A percentile compares a stretch with the other conserved stretches of the same genome.
Evolutionary conservation across 2,797 vertebrate species (phyloP).

Genomic region (Neosilurus mollespiculum): DNA sequence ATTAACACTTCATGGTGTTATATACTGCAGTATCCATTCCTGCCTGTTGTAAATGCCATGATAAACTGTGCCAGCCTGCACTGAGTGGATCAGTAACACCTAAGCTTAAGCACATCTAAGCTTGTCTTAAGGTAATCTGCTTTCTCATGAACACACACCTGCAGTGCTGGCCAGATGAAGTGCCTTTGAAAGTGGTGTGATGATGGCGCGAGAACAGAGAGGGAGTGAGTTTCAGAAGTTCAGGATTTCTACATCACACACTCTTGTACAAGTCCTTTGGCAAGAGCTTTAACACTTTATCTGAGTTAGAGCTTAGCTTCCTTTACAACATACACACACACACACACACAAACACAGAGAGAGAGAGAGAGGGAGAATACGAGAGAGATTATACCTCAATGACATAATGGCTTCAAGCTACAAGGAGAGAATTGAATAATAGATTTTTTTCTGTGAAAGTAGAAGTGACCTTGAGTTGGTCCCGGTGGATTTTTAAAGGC

Average conservation of each 20-base stretch:
- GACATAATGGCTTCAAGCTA: conserved; percentile 4
- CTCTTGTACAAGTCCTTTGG: conserved; percentile 14
- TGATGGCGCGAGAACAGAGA: conserved; percentile 22
- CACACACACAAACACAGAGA: background rate
- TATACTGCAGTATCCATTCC: background rate
- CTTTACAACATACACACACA: background rate
- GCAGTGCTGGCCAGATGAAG: conserved; percentile 9
- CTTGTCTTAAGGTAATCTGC: conserved; percentile 25
- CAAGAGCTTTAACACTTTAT: conserved; percentile 22
- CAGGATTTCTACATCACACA: conserved; percentile 31
- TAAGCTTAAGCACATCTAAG: conserved; percentile 13
- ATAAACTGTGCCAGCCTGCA: background rate
- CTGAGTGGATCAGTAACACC: conserved; percentile 14
- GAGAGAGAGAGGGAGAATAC: too few relatives aligned
- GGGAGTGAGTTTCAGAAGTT: conserved; percentile 33
- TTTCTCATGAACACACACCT: conserved; percentile 23
- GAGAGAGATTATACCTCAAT: background rate
- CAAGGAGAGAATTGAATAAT: background rate
- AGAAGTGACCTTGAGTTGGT: conserved; percentile 5
- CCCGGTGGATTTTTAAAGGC: background rate
- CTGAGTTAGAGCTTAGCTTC: conserved; percentile 20
- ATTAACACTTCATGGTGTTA: background rate
- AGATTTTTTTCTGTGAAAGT: conserved; percentile 4
- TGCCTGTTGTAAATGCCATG: conserved; percentile 7
- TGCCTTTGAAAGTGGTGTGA: conserved; percentile 21